Conservation (phyloP, 2,113 vertebrate genomes). For the Cromileptes altivelis region DNA sequence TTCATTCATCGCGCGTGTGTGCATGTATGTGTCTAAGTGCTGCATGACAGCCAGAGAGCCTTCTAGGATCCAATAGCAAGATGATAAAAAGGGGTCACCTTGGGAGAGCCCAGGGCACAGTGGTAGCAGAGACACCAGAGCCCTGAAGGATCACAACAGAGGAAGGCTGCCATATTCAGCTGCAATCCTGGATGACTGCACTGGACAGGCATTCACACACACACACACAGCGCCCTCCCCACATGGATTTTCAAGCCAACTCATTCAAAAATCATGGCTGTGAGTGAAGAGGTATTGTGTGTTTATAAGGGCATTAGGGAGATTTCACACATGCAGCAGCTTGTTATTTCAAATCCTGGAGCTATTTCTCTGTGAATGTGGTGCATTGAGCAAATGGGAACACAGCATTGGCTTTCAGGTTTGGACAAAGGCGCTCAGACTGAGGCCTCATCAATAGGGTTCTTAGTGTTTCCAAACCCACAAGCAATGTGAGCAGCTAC, state of each 20-base stretch:
- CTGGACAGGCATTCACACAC: neutral
- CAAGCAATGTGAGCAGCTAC: neutral
- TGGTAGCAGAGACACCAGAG: conserved; percentile 19
- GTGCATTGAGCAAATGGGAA: neutral
- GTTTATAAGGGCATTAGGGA: neutral
- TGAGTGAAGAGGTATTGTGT: conserved; percentile 2
- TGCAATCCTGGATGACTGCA: neutral
- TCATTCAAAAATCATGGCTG: conserved; percentile 5
- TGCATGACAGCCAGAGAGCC: neutral
- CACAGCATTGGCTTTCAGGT: neutral
- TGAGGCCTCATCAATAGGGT: neutral
- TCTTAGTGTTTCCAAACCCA: neutral
- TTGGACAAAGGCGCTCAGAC: neutral
- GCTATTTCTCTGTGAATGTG: neutral
- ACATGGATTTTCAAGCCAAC: neutral
- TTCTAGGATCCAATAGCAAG: conserved; percentile 15
- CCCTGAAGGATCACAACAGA: neutral
- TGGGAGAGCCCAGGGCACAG: conserved; percentile 12
- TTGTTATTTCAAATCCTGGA: conserved; percentile 10
- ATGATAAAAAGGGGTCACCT: conserved; percentile 36
- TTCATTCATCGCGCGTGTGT: neutral
- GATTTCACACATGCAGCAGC: neutral
- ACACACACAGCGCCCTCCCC: neutral
- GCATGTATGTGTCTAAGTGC: neutral
- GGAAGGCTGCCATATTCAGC: conserved; percentile 6